These are phyloP conservation scores for Sternotherus odoratus DNA, from an alignment of 2,797 vertebrate species.

Conservation along the genomic window DNA sequence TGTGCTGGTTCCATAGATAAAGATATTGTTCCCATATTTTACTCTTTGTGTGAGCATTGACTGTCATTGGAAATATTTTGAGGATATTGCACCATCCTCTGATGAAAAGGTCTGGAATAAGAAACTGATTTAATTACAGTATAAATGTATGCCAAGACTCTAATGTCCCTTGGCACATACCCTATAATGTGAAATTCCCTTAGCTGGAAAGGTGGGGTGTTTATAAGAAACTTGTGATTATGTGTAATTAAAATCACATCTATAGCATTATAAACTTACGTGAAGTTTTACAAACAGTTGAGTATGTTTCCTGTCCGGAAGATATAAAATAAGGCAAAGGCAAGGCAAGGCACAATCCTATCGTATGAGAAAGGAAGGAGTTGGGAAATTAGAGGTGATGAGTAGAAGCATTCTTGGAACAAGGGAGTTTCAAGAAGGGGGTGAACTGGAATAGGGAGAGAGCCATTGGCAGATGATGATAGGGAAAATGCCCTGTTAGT, in stretches of 20 bases:
- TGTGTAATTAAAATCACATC: background rate
- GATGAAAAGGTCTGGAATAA: background rate
- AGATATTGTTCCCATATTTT: background rate
- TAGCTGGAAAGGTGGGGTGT: background rate
- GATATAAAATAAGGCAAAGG: background rate
- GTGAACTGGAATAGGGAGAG: accelerated
- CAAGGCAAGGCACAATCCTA: background rate
- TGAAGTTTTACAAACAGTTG: background rate
- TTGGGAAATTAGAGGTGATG: background rate
- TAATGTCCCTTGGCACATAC: background rate
- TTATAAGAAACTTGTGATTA: background rate
- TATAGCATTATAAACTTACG: background rate
- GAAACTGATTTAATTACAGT: background rate
- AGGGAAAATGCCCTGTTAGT: background rate
- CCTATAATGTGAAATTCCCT: background rate
- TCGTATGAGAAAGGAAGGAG: background rate
- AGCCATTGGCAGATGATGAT: background rate
- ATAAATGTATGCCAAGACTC: background rate
- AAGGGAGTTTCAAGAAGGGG: background rate
- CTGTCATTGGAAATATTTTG: background rate
- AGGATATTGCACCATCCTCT: accelerated
- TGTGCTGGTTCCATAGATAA: background rate
- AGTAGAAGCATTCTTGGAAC: background rate
- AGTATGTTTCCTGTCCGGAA: background rate
- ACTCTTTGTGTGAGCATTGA: background rate